Evolutionary conservation across 1,140 invertebrate genomes (phyloP), one percentile per base, ranked within the genome.

Genomic region (Reticulitermes speratus): DNA sequence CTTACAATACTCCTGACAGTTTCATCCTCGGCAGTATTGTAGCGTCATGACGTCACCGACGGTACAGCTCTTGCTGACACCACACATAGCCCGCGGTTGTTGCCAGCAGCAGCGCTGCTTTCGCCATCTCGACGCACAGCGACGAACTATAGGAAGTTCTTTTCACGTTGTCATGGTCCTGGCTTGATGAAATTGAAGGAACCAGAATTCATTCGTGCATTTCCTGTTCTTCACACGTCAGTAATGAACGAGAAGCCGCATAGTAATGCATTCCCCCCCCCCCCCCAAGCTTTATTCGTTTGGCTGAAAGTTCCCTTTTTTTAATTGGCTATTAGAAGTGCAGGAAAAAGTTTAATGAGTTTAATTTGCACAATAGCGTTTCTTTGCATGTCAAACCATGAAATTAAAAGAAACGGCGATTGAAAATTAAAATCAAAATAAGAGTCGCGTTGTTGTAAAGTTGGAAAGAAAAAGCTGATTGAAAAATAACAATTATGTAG

Each of bases 301-400:
- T 75, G 9, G 14, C 7, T n/a, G 65, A 30, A 11, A 75, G 7
- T 75, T 30, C n/a, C 65, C 65, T 9, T 16, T 25, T 30, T 65
- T 75, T 75, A 30, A 75, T 75, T 75, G 65, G 65, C 65, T 75
- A 30, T 75, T 75, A 30, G n/a, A 75, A 75, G 65, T 75, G 25
- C 7, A 75, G 65, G 65, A 30, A 55, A 55, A 75, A 75, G 65
- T 75, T 75, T 12, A 25, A 75, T 30, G 25, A 30, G 25, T 55
- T 25, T 75, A 8, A 75, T 75, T 75, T 30, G 65, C 65, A 75
- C 65, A 75, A 25, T 30, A 30, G n/a, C n/a, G 65, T 75, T 55
- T 55, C 25, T 75, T 75, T 75, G 25, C 65, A 75, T 75, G 65
- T 75, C n/a, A 55, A 55, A 55, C 19, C 52, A 19, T 55, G 65